These are phyloP conservation scores for Diarsia rubi DNA, from an alignment of 2,888 invertebrate genomes.

Conservation along the genomic window DNA sequence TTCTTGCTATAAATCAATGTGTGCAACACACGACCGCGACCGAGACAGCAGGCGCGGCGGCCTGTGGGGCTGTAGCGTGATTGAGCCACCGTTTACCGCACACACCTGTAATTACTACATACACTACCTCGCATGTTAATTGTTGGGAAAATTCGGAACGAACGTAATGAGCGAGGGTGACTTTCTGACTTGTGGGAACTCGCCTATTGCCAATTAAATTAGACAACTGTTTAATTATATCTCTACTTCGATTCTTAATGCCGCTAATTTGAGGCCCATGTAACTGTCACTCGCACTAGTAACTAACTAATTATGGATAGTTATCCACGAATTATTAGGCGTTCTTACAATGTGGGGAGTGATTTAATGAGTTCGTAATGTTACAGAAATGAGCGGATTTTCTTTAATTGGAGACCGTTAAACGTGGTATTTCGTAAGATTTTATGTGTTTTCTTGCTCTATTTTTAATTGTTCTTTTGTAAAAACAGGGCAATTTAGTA, in stretches of 20 bases:
- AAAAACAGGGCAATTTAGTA: background rate
- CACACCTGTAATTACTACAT: conserved; percentile 81
- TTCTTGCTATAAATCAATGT: conserved; percentile 64
- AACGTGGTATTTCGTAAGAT: conserved; percentile 27
- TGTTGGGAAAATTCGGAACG: conserved; percentile 85
- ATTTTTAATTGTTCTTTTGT: conserved; percentile 22
- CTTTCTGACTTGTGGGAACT: conserved; percentile 88
- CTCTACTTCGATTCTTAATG: conserved; percentile 75
- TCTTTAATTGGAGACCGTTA: conserved; percentile 69
- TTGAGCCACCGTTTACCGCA: conserved; percentile 78
- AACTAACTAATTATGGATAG: conserved; percentile 77
- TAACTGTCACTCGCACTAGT: conserved; percentile 72
- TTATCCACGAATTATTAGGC: conserved; percentile 80
- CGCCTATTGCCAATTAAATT: conserved; percentile 89
- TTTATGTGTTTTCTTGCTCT: conserved; percentile 4
- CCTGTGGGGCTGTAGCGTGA: conserved; percentile 72
- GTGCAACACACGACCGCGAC: conserved; percentile 47
- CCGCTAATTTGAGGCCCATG: conserved; percentile 75
- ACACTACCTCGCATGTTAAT: conserved; percentile 82
- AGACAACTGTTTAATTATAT: conserved; percentile 89
- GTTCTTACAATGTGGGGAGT: conserved; percentile 73
- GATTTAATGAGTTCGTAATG: conserved; percentile 78
- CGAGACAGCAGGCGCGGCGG: background rate
- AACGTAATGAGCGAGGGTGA: conserved; percentile 84
- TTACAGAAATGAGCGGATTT: conserved; percentile 70